Base-by-base conservation (phyloP, 2,888 invertebrate species). In the Pherbina coryleti region DNA sequence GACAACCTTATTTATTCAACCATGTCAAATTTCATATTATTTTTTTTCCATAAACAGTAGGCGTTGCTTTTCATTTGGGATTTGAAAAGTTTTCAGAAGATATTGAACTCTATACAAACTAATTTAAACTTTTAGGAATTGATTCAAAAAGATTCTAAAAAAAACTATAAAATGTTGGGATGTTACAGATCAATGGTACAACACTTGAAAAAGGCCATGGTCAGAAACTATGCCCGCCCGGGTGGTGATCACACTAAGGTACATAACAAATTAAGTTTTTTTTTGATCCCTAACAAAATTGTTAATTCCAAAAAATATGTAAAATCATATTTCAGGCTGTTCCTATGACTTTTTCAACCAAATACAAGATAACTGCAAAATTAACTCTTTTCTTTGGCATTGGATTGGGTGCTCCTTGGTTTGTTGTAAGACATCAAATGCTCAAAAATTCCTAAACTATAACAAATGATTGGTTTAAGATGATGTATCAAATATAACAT, bases 351-450 rank as follows among this genome's bases (percentile, higher is more conserved):
- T 92, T 96, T 82, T 84, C 88, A 80, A 97, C 96, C 91, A 92
- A 93, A 74, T 94, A 93, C 91, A 94, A 93, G 89, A 86, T 96
- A 84, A 95, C 95, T 0, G 92, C 92, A 0, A 85, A 91, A 79
- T 95, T 96, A 90, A 92, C 93, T 79, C 83, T 93, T n/a, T 97
- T 93, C 91, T 93, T 94, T 82, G 95, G 95, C 74, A 94, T 94
- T 62, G 96, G 95, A 37, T 92, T 96, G 76, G 92, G 93, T 17
- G 91, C 93, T 9, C 97, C 97, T 0, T 97, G 94, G 92, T 90
- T 96, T 76, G 91, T 95, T 83, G 91, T 94, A 78, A 86, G 96
- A 84, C 95, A 96, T 90, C 96, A 96, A 89, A 91, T 96, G 82
- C 91, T 94, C 80, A 96, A 96, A 91, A 92, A 93, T 55, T 19